A percentile compares a stretch with the other conserved stretches of the same genome.
Conservation (phyloP, 2,797 vertebrate genomes). For the Liasis olivaceus region DNA sequence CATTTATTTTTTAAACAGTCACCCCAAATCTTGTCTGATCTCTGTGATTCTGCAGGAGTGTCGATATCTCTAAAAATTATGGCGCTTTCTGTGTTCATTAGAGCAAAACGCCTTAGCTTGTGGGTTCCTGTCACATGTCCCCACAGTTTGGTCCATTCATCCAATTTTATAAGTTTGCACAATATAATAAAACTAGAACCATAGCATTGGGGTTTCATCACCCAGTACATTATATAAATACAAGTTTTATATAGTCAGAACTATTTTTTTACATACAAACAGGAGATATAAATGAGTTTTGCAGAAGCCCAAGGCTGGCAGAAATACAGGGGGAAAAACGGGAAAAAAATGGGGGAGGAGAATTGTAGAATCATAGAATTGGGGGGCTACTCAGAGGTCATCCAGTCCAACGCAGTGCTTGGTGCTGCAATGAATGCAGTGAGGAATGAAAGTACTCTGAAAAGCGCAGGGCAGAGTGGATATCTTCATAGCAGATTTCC, state of each 20-base stretch:
- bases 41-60: neutral
- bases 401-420: too few species aligned
- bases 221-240: neutral
- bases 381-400: too few species aligned
- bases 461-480: too few species aligned
- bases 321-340: neutral
- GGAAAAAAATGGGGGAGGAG: neutral
- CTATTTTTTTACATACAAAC: neutral
- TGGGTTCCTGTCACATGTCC: neutral
- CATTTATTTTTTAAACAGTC: neutral
- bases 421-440: too few species aligned
- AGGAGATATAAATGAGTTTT: neutral
- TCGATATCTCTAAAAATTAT: neutral
- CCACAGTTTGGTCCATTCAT: neutral
- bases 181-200: neutral
- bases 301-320: too few species aligned
- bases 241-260: neutral
- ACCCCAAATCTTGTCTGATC: neutral
- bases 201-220: neutral
- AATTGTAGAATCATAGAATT: too few species aligned
- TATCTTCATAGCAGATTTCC: too few species aligned
- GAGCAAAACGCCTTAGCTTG: neutral
- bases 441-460: too few species aligned
- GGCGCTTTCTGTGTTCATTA: neutral
- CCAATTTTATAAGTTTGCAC: neutral